Conservation (phyloP, 2,113 vertebrate species). For the Aphelocoma coerulescens region DNA sequence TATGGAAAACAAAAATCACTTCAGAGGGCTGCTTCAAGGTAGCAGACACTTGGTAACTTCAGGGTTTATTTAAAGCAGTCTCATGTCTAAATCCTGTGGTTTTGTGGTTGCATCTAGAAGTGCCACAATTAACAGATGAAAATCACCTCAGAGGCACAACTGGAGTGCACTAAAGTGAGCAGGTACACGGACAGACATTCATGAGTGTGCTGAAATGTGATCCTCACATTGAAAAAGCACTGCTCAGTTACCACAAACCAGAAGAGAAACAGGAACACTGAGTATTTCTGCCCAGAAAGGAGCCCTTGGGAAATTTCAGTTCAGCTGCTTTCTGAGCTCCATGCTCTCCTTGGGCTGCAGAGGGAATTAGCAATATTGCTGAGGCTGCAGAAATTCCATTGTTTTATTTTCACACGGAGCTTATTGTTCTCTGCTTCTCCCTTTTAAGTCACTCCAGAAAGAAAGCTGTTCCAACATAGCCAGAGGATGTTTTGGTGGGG, state of each 20-base stretch:
- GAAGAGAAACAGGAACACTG: neutral
- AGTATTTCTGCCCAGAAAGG: neutral
- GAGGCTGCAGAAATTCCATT: neutral
- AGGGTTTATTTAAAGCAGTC: neutral
- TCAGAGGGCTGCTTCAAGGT: neutral
- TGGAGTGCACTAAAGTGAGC: neutral
- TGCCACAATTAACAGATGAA: neutral
- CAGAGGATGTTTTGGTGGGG: too few relatives aligned
- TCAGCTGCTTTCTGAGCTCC: neutral
- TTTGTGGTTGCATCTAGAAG: neutral
- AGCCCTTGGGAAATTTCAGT: neutral
- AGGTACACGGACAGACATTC: neutral
- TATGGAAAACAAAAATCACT: neutral
- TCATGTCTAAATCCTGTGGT: fast-evolving
- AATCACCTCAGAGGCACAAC: neutral
- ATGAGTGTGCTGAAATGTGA: neutral
- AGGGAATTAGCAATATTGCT: neutral
- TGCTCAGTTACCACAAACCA: neutral
- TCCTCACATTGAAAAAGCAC: neutral
- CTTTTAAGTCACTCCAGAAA: neutral
- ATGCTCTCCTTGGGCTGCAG: neutral
- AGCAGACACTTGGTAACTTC: neutral
- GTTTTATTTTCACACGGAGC: neutral
- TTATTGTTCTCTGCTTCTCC: neutral
- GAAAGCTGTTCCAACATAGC: neutral